Evolutionary conservation across 2,888 invertebrate species (phyloP).

Genomic region (Spilarctia lutea): DNA sequence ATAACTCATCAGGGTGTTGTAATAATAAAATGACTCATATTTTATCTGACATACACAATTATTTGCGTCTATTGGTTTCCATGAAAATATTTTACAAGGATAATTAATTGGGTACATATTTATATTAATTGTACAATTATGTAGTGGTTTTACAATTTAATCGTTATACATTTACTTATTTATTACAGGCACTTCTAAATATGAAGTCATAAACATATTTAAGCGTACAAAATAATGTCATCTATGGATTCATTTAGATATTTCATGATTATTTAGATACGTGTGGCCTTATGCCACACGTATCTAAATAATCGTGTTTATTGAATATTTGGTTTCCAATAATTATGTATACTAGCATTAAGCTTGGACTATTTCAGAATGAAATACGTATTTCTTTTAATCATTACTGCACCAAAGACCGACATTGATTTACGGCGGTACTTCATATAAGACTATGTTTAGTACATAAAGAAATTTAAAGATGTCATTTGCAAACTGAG

Average conservation of each 20-base stretch:
- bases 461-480: neutral
- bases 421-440: neutral
- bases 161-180: neutral
- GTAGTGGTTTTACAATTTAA: neutral
- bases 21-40: neutral
- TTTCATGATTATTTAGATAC: neutral
- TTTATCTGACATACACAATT: neutral
- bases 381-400: too few species aligned
- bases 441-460: neutral
- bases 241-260: neutral
- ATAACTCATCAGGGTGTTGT: constrained; percentile 1
- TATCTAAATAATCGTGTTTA: too few species aligned
- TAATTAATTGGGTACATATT: neutral
- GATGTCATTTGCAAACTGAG: too few species aligned
- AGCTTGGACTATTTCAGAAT: neutral
- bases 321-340: too few species aligned
- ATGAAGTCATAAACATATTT: neutral
- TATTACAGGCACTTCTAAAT: neutral
- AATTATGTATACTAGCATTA: neutral
- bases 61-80: neutral
- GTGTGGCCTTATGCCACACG: too few species aligned
- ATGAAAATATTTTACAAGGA: neutral
- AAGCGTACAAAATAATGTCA: neutral
- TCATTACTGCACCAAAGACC: neutral
- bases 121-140: neutral